These are phyloP conservation scores for Meloidogyne chitwoodi DNA, from an alignment of 1,140 invertebrate species.

Conservation along the genomic window DNA sequence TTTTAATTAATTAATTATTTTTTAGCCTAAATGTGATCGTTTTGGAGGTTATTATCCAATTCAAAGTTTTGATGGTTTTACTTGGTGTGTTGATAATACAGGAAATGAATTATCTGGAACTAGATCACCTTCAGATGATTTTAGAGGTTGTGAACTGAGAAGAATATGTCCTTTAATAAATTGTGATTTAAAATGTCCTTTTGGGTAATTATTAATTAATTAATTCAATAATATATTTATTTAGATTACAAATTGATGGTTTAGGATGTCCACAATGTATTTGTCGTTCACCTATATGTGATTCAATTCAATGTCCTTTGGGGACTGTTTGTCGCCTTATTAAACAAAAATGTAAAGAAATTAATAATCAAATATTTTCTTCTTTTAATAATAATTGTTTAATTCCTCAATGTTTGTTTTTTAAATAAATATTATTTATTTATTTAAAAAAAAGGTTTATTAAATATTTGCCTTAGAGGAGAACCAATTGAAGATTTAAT, in stretches of 20 bases:
- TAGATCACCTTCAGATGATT: background rate
- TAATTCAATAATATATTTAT: background rate
- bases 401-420: constrained; percentile 6
- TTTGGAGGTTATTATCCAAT: constrained; percentile 34
- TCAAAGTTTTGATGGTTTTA: constrained; percentile 35
- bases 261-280: constrained; percentile 3
- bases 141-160: constrained; percentile 1
- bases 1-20: background rate
- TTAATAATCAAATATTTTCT: background rate
- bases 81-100: constrained; percentile 43
- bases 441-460: constrained; percentile 32
- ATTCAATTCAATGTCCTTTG: background rate
- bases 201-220: background rate
- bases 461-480: constrained; percentile 46
- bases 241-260: constrained; percentile 8
- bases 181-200: constrained; percentile 15
- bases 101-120: constrained; percentile 42
- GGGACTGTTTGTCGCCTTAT: background rate
- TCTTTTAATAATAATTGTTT: too few species aligned
- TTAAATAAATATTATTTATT: constrained; percentile 12
- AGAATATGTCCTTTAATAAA: background rate
- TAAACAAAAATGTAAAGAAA: background rate
- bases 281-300: background rate
- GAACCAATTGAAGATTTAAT: constrained; percentile 38
- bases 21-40: constrained; percentile 34